Conservation (phyloP, 1,140 invertebrate genomes). For the Musca domestica region DNA sequence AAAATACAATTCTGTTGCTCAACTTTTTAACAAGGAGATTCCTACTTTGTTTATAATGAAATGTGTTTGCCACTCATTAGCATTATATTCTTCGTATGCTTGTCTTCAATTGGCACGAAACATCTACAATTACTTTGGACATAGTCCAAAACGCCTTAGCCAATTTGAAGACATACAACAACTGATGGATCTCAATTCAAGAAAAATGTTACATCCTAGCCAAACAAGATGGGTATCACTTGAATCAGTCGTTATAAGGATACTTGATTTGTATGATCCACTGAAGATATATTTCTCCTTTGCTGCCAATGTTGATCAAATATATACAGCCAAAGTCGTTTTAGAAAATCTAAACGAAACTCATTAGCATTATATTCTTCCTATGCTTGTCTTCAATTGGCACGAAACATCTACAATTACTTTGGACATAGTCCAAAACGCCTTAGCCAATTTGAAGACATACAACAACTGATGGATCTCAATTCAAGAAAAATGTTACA, state of each 20-base stretch:
- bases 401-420: conserved; percentile 1
- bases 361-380: conserved; percentile 3
- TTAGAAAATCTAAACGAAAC: background rate
- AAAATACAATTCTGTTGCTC: background rate
- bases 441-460: conserved; percentile 2
- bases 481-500: no score
- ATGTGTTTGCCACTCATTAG: background rate
- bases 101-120: background rate
- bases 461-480: background rate
- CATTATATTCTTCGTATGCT: conserved; percentile 1
- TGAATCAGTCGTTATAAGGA: background rate
- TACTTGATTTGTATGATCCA: background rate
- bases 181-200: background rate
- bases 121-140: background rate
- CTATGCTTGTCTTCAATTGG: no score
- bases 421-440: background rate
- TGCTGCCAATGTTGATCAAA: no score
- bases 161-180: conserved; percentile 3
- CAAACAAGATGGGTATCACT: conserved; percentile 1
- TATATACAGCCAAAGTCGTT: background rate
- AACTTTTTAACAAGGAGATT: conserved; percentile 8
- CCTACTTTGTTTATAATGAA: conserved; percentile 2
- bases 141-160: background rate
- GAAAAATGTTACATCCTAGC: no score
- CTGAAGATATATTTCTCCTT: no score